These are phyloP conservation scores for Caenorhabditis afra DNA, from an alignment of 2,888 invertebrate species.

Conservation along the genomic window DNA sequence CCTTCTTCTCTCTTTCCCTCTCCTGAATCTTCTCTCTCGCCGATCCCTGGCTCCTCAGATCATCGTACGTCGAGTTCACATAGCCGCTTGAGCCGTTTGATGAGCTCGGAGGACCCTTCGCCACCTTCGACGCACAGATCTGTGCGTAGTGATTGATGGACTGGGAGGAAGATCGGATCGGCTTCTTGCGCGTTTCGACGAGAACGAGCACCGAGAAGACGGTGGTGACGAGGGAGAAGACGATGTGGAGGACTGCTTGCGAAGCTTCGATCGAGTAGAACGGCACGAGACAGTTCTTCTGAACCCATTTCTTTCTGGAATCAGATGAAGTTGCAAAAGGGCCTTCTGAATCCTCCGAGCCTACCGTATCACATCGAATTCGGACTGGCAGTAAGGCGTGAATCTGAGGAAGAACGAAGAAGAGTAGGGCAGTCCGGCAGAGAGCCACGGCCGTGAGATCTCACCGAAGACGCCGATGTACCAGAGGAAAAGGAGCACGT, in stretches of 20 bases:
- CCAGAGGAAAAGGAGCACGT: slow-evolving; percentile 71
- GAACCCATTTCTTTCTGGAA: slow-evolving; percentile 61
- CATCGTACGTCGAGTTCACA: slow-evolving; percentile 74
- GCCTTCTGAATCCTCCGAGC: no score
- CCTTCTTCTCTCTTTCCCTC: slow-evolving; percentile 19
- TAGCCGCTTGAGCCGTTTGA: slow-evolving; percentile 70
- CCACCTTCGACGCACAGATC: slow-evolving; percentile 36
- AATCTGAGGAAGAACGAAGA: slow-evolving; percentile 75
- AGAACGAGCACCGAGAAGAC: slow-evolving; percentile 54
- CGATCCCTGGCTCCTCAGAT: slow-evolving; percentile 44
- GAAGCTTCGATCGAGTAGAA: slow-evolving; percentile 70
- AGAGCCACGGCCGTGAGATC: slow-evolving; percentile 63
- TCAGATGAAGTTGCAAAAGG: no score
- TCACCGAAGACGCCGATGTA: slow-evolving; percentile 73
- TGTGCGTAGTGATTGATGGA: slow-evolving; percentile 56
- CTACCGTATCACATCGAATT: slow-evolving; percentile 73
- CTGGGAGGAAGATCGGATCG: slow-evolving; percentile 17
- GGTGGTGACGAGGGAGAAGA: slow-evolving; percentile 64
- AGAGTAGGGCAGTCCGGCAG: slow-evolving; percentile 74
- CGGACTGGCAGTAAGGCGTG: slow-evolving; percentile 71
- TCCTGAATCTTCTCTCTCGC: slow-evolving; percentile 26
- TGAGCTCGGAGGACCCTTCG: slow-evolving; percentile 55
- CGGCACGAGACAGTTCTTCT: slow-evolving; percentile 63
- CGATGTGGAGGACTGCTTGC: slow-evolving; percentile 67
- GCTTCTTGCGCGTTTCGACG: slow-evolving; percentile 43